Conservation (phyloP, 1,140 invertebrate genomes). For the Pachyrhynchus sulphureomaculatus region DNA sequence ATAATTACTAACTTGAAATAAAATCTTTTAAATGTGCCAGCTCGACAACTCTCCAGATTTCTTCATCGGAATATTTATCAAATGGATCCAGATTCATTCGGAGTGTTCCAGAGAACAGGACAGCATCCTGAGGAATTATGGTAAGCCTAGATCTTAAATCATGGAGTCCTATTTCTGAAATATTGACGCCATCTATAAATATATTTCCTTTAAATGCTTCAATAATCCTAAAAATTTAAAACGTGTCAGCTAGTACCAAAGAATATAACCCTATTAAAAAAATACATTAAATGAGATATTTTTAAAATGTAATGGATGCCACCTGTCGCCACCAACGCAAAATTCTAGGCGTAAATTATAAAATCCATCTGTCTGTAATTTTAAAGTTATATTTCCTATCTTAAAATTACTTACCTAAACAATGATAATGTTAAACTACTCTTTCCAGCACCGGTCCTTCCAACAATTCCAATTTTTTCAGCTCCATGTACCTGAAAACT, state of each 20-base stretch:
- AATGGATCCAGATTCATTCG: conserved; percentile 86
- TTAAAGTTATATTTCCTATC: too few relatives aligned
- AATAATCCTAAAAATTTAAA: conserved; percentile 81
- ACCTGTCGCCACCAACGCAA: too few relatives aligned
- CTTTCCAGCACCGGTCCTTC: conserved; percentile 82
- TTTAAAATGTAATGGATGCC: too few relatives aligned
- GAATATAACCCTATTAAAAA: too few relatives aligned
- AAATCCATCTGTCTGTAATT: too few relatives aligned
- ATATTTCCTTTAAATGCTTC: conserved; percentile 84
- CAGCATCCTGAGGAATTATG: conserved; percentile 90
- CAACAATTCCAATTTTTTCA: conserved; percentile 82
- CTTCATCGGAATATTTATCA: conserved; percentile 69
- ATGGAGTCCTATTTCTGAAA: conserved; percentile 84
- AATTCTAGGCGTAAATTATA: too few relatives aligned
- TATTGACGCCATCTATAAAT: conserved; percentile 87
- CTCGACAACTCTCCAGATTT: conserved; percentile 79
- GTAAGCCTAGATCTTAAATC: conserved; percentile 82
- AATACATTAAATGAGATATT: too few relatives aligned
- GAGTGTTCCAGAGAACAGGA: conserved; percentile 82
- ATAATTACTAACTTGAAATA: conserved; percentile 64
- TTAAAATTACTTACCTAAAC: conserved; percentile 60
- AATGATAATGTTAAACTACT: conserved; percentile 78
- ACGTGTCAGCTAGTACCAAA: too few relatives aligned
- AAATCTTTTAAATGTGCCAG: conserved; percentile 78
- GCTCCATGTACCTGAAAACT: conserved; percentile 68